These are phyloP conservation scores for Coregonus sp. DNA, from an alignment of 2,797 vertebrate genomes.

Conservation along the genomic window DNA sequence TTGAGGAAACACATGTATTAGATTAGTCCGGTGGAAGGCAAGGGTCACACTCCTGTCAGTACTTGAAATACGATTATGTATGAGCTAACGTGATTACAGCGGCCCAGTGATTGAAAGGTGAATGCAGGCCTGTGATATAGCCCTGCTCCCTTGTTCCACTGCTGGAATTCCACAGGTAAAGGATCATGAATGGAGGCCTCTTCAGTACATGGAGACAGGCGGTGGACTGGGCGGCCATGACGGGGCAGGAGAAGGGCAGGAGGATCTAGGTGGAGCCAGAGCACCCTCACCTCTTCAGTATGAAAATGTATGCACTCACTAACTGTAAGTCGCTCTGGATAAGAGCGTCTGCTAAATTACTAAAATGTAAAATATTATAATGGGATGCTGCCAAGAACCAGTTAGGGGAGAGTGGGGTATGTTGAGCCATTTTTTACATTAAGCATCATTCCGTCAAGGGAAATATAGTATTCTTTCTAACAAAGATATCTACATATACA, in stretches of 20 bases:
- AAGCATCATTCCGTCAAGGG: too few relatives aligned
- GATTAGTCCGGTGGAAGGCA: conserved; percentile 73
- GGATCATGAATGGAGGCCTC: conserved; percentile 66
- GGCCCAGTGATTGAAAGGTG: conserved; percentile 71
- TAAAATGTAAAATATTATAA: neutral
- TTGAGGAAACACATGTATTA: conserved; percentile 77
- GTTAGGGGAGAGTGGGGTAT: too few relatives aligned
- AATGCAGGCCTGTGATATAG: conserved; percentile 14
- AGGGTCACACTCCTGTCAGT: conserved; percentile 79
- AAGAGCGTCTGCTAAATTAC: too few relatives aligned
- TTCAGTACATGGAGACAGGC: conserved; percentile 21
- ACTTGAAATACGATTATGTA: conserved; percentile 76
- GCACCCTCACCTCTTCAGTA: neutral
- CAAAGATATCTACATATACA: too few relatives aligned
- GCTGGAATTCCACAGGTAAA: conserved; percentile 74
- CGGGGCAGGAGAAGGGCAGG: neutral
- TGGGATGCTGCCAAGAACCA: neutral
- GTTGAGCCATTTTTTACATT: too few relatives aligned
- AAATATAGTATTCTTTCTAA: too few relatives aligned
- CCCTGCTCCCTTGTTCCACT: conserved; percentile 51
- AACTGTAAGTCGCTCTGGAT: too few relatives aligned
- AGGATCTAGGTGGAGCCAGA: conserved; percentile 4
- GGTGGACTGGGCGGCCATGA: neutral
- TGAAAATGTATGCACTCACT: too few relatives aligned
- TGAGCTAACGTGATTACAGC: conserved; percentile 78